Percentiles rank a stretch among this genome's conserved stretches.
phyloP scores from a whole-genome alignment of 53 echinoderm and acorn worm species.

The Zoroaster sp. region DNA sequence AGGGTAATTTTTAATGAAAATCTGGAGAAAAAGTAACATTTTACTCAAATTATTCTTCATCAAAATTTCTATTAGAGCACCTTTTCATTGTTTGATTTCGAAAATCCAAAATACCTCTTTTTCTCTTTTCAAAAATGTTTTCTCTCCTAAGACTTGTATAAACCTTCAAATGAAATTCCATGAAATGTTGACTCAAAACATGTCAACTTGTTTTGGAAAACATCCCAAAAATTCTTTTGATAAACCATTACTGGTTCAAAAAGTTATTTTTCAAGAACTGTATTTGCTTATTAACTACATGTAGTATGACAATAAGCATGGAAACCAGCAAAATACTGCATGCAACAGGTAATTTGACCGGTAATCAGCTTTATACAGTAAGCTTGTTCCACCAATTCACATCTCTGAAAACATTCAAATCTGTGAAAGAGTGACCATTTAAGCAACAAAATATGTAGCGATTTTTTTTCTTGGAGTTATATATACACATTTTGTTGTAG shows the following conservation, averaged over 20 bases:
- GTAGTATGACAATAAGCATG: neutral
- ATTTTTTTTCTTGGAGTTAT: neutral
- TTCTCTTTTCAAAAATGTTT: neutral
- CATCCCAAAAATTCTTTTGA: neutral
- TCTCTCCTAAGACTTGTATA: neutral
- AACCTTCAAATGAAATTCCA: too few relatives aligned
- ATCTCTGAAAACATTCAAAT: neutral
- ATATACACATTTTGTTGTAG: neutral
- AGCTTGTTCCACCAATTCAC: neutral
- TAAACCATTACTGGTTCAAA: neutral
- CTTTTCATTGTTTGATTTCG: slow-evolving; percentile 14
- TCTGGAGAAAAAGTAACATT: neutral
- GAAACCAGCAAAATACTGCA: neutral
- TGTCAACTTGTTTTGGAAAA: neutral
- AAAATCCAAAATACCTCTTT: slow-evolving; percentile 32
- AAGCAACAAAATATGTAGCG: neutral
- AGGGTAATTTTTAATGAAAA: neutral
- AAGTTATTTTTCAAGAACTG: neutral
- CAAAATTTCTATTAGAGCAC: slow-evolving; percentile 23
- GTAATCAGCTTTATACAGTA: neutral
- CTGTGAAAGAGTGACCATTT: neutral
- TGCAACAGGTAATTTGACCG: neutral
- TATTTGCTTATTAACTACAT: neutral
- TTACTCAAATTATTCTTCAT: neutral
- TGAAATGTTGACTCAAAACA: too few relatives aligned